Evolutionary conservation across 2,888 invertebrate genomes (phyloP).

Genomic region (Atherix ibis): DNA sequence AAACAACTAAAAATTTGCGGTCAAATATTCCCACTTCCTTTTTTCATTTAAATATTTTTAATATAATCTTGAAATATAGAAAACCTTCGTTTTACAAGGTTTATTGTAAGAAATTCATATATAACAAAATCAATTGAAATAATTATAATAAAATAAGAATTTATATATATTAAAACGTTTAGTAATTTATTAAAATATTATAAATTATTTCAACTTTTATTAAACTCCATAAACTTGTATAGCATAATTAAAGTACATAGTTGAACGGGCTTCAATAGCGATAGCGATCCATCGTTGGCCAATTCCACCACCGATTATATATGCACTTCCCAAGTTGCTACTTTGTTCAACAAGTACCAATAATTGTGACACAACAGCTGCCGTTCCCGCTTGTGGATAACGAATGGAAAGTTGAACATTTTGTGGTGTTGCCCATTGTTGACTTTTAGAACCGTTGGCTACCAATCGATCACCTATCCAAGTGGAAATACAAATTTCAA

Average conservation of each 20-base stretch:
- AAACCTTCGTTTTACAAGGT: no score
- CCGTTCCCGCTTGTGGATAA: slow-evolving; percentile 18
- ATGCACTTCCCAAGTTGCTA: slow-evolving; percentile 15
- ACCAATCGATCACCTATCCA: slow-evolving; percentile 25
- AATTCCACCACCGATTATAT: slow-evolving; percentile 21
- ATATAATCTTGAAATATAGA: no score
- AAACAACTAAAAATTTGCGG: no score
- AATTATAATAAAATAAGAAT: no score
- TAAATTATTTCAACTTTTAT: no score
- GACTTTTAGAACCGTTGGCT: slow-evolving; percentile 18
- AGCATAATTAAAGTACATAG: slow-evolving; percentile 22
- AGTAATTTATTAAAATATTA: no score
- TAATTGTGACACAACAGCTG: slow-evolving; percentile 18
- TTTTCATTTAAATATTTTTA: no score
- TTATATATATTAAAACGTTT: no score
- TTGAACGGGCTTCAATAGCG: slow-evolving; percentile 19
- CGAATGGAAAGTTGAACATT: slow-evolving; percentile 20
- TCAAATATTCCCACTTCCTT: no score
- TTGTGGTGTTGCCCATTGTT: slow-evolving; percentile 17
- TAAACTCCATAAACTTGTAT: slow-evolving; percentile 25
- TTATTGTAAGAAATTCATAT: no score
- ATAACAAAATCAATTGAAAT: no score
- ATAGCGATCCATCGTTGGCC: slow-evolving; percentile 17
- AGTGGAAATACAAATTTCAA: no score
- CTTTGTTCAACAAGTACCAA: slow-evolving; percentile 22